phyloP scores from a whole-genome alignment of 2,888 invertebrate genomes.

The Beris morrisii region DNA sequence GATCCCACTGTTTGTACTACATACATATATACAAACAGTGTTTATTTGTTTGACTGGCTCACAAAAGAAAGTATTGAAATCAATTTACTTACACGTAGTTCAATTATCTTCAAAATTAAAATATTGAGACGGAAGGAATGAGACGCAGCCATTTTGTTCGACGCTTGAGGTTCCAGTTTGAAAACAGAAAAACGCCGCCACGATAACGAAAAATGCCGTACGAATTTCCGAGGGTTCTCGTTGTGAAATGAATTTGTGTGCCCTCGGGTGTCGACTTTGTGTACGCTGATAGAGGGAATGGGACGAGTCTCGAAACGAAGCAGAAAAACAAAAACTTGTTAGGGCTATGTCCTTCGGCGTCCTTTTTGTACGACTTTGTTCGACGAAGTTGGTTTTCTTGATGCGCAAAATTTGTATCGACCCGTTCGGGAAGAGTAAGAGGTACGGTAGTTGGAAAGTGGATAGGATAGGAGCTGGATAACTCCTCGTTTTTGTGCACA shows the following conservation, averaged over 20 bases:
- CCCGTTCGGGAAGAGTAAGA: slow-evolving; percentile 15
- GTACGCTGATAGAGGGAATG: background rate
- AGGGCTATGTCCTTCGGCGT: slow-evolving; percentile 29
- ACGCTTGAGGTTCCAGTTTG: slow-evolving; percentile 1
- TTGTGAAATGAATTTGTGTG: slow-evolving; percentile 10
- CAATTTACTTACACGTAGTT: too few relatives aligned
- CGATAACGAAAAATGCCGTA: slow-evolving; percentile 26
- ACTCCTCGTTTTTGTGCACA: slow-evolving; percentile 14
- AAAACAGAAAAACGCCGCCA: slow-evolving; percentile 6
- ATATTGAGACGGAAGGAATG: too few relatives aligned
- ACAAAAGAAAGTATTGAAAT: too few relatives aligned
- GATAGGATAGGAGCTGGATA: slow-evolving; percentile 22
- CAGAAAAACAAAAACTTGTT: slow-evolving; percentile 2
- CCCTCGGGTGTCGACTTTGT: slow-evolving; percentile 23
- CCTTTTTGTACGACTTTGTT: slow-evolving; percentile 17
- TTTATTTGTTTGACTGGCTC: too few relatives aligned
- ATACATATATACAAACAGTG: too few relatives aligned
- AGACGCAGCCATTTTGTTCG: slow-evolving; percentile 28
- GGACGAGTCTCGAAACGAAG: slow-evolving; percentile 22
- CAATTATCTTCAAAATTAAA: too few relatives aligned
- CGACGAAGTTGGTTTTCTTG: slow-evolving; percentile 10
- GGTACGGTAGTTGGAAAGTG: slow-evolving; percentile 14
- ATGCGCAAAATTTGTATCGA: slow-evolving; percentile 16
- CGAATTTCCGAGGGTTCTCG: slow-evolving; percentile 21
- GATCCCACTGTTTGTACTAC: too few relatives aligned